Percentiles rank a stretch among this genome's conserved stretches.
These are phyloP conservation scores for Melanostoma scalare DNA, from an alignment of 2,888 invertebrate species.

Conservation along the genomic window DNA sequence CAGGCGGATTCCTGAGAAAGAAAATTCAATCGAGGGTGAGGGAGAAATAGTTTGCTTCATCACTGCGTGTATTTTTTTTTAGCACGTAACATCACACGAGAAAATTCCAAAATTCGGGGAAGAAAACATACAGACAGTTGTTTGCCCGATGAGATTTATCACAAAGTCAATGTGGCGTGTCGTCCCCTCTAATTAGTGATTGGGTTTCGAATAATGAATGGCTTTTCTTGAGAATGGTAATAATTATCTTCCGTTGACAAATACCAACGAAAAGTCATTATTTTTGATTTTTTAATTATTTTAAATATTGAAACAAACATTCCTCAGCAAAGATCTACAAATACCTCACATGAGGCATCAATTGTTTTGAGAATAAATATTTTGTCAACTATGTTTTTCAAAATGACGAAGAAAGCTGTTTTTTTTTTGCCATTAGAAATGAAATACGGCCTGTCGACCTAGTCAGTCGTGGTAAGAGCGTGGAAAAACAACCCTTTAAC, in stretches of 20 bases:
- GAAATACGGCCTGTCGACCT: too few species aligned
- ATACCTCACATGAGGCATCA: slow-evolving; percentile 12
- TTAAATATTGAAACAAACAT: slow-evolving; percentile 51
- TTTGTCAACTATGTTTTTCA: too few species aligned
- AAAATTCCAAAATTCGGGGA: slow-evolving; percentile 6
- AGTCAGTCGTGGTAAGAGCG: too few species aligned
- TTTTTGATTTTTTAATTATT: slow-evolving; percentile 55
- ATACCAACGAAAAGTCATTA: slow-evolving; percentile 45
- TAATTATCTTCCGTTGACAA: slow-evolving; percentile 57
- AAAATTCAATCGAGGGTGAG: neutral
- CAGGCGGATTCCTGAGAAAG: too few species aligned
- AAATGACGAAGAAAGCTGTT: neutral
- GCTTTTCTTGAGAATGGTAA: slow-evolving; percentile 44
- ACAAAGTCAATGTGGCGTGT: slow-evolving; percentile 71
- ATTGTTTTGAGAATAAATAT: neutral
- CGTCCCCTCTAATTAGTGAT: slow-evolving; percentile 73
- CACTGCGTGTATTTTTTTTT: slow-evolving; percentile 13
- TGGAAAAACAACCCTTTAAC: too few species aligned
- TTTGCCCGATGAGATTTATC: slow-evolving; percentile 64
- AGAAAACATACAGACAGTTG: slow-evolving; percentile 10
- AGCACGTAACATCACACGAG: slow-evolving; percentile 3
- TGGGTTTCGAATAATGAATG: slow-evolving; percentile 69
- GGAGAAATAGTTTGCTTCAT: slow-evolving; percentile 42
- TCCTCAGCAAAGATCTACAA: neutral
- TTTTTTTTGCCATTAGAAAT: neutral